phyloP scores from a whole-genome alignment of 2,113 vertebrate genomes.

The Anguilla japonica region DNA sequence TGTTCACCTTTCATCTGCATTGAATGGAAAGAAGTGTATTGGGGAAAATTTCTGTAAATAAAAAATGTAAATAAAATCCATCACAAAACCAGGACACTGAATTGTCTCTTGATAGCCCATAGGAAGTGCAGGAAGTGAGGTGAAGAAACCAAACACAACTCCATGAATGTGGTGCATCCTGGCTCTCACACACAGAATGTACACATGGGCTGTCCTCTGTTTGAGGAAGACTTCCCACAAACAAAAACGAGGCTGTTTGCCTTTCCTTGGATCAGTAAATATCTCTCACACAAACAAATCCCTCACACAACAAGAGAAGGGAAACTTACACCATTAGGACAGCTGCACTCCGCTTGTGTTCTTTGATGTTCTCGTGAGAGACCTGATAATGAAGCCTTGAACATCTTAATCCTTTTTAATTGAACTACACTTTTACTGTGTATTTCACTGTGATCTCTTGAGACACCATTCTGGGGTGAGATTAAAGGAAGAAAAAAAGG shows the following conservation, averaged over 20 bases:
- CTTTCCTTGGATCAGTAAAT: constrained; percentile 75
- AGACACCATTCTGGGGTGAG: background rate
- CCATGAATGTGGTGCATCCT: constrained; percentile 58
- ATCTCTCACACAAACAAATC: constrained; percentile 72
- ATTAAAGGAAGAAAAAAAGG: background rate
- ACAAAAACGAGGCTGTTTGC: constrained; percentile 69
- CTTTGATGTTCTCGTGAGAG: constrained; percentile 69
- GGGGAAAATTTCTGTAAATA: background rate
- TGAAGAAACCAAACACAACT: constrained; percentile 50
- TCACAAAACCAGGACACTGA: constrained; percentile 1
- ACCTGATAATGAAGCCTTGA: constrained; percentile 67
- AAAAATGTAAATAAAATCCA: background rate
- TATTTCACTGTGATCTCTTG: constrained; percentile 36
- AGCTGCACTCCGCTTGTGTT: constrained; percentile 65
- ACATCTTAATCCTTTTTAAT: constrained; percentile 69
- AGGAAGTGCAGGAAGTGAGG: constrained; percentile 45
- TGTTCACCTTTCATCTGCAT: background rate
- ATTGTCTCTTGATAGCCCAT: constrained; percentile 5
- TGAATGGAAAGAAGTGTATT: background rate
- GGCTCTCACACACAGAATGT: constrained; percentile 32
- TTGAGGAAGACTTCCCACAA: constrained; percentile 56
- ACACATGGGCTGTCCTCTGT: constrained; percentile 48
- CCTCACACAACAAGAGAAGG: constrained; percentile 61
- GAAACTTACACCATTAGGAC: constrained; percentile 67
- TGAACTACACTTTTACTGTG: constrained; percentile 53